Base-by-base conservation (phyloP, 2,797 vertebrate species). In the Chloroceryle inda region DNA sequence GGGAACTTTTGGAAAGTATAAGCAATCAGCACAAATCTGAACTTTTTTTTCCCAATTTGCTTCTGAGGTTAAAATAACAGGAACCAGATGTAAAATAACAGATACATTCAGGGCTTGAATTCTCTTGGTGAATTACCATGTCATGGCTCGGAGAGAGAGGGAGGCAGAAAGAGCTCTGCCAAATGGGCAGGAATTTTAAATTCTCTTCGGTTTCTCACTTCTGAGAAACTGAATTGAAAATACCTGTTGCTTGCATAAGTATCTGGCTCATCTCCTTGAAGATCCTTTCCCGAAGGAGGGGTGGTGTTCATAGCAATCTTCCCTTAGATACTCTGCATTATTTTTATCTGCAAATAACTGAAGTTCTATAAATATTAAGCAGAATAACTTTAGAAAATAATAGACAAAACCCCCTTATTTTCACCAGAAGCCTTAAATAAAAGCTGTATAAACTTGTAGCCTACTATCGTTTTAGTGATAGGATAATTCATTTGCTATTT, bases 61-160 rank as follows among this genome's bases (percentile, higher is more conserved):
- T 88, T 78, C 55, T 85, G 66, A 92, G 79, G 92, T 87, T 90
- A 89, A 89, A 95, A 85, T 94, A 90, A 91, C 63, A 90, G 66
- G 67, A 92, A 85, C 88, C 82, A 91, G 78, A 77, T 94, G 87
- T 92, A 79, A 88, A 88, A 64, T 29, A 88, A 79, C 84, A 86
- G 84, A 94, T 84, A 90, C 0, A 11, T 87, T 94, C 80, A 92
- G 67, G 71, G 44, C 66, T 87, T 89, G 49, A 84, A 84, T 74
- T 92, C 33, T 38, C 59, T 55, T 84, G 52, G 66, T 86, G 76
- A 85, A n/a, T 94, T 88, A 67, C 37, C 12, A 10, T 89, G 38
- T 81, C 31, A 1, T 53, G 37, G 69, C 37, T 89, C 20, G 0
- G 40, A 88, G 63, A 59, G 56, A 94, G 74, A 6, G 18, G 11